Base-by-base conservation (phyloP, 2,113 vertebrate species). In the Zosterops pallidus region DNA sequence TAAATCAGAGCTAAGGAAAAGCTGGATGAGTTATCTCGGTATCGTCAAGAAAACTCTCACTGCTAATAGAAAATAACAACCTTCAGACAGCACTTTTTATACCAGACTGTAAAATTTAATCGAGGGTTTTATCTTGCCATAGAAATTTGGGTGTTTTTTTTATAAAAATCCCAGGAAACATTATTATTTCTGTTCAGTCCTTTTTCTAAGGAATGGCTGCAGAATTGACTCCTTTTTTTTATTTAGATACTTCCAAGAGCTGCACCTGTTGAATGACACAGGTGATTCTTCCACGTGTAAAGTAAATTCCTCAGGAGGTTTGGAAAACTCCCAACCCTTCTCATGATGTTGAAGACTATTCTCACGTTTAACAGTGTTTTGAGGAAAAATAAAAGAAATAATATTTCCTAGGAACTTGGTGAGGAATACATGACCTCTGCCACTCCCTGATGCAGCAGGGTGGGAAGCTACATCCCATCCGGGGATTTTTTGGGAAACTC, bases 101-200 rank as follows among this genome's bases (percentile, higher is more conserved):
- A 31, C 65, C 56, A 81, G 60, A 20, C 47, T 71, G 53, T 96
- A 86, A 93, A 86, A 96, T 67, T 94, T 83, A 93, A 96, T 90
- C 0, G n/a, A 84, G 83, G 31, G 52, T 78, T 95, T 94, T 93
- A 78, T 95, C 85, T 93, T 64, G 39, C 60, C 12, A 2, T 12
- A 81, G 85, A 77, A 63, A 63, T 83, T 80, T 76, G 41, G 9
- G 0, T 2, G 6, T 16, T 53, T 86, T 21, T 57, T 68, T 18
- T 9, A 29, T 70, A 68, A 70, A 91, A 83, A 56, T 28, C 42
- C 50, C 55, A 52, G 63, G 39, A 67, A 91, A 79, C 33, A 4
- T 80, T 77, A 47, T 90, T 5, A 57, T 62, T 85, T 80, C 63
- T 72, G 8, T 60, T 92, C 74, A 22, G 13, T 35, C 33, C 5